Base-by-base conservation (phyloP, 2,113 vertebrate genomes). In the Chamaetylas fuelleborni region DNA sequence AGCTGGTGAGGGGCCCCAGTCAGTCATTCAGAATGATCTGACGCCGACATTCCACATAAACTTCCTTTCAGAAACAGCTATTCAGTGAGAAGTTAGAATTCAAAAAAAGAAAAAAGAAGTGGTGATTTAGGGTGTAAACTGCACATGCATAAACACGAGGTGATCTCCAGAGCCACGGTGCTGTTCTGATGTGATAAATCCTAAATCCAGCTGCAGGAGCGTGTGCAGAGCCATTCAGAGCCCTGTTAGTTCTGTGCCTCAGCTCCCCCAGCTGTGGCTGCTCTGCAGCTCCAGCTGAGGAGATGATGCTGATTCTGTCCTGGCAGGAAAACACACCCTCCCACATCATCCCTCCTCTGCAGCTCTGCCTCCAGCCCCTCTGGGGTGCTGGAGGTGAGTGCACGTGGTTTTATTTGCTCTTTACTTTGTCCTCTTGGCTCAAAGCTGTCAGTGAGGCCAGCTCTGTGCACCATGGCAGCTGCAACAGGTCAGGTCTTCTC, bases 71-170 rank as follows among this genome's bases (percentile, higher is more conserved):
- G 48, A 79, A 87, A n/a, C 2, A 51, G 47, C 58, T n/a, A 1
- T 76, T 90, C 79, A 33, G 28, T 8, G n/a, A 69, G 66, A 88
- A 69, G 25, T 22, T 2, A 36, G 9, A 36, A 36, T 36, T 36
- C n/a, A n/a, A 16, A 48, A 58, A 69, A 34, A 58, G 45, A 74
- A 65, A 58, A 18, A 42, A 26, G 4, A 23, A 40, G 40, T 18
- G 16, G 85, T 53, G 58, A 66, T 90, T 88, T 66, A 45, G 66
- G 54, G 54, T 54, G 17, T 43, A 33, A 81, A 57, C 34, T 19
- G 42, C 54, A 26, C 67, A 72, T 85, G 81, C 88, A 86, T 91
- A 78, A 92, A 65, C 71, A 77, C 74, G 88, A 92, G 81, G 86
- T 60, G 93, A 42, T 81, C 45, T 92, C 95, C 69, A 3, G 66